Percentiles rank a stretch among this genome's conserved stretches.
Conservation (phyloP, 2,797 vertebrate species). For the Fundulus diaphanus region DNA sequence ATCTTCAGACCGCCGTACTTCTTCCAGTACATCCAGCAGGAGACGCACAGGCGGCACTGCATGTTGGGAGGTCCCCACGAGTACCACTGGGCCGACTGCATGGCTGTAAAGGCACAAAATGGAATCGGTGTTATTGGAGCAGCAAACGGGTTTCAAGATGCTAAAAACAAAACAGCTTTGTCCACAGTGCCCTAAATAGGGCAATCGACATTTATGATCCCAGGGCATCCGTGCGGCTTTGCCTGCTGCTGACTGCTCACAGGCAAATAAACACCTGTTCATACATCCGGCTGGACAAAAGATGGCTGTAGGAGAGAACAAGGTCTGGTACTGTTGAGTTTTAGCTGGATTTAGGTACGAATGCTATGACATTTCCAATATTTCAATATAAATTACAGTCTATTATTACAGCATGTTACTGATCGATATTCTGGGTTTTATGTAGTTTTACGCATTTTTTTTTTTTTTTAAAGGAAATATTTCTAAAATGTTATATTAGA, state of each 20-base stretch:
- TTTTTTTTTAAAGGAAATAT: no score
- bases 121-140: conserved; percentile 32
- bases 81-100: conserved; percentile 97
- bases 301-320: background rate
- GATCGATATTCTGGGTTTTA: no score
- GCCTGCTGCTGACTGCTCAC: conserved; percentile 5
- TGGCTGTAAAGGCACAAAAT: conserved; percentile 78
- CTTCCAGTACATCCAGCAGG: conserved; percentile 99
- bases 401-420: no score
- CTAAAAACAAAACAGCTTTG: conserved; percentile 19
- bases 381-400: no score
- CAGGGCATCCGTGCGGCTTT: background rate
- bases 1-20: conserved; percentile 98
- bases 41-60: conserved; percentile 95
- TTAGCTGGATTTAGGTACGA: background rate
- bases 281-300: background rate
- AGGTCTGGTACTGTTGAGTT: background rate
- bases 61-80: conserved; percentile 98
- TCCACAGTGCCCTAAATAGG: conserved; percentile 17
- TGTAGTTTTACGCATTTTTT: no score
- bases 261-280: background rate
- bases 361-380: no score
- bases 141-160: conserved; percentile 23
- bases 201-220: conserved; percentile 25
- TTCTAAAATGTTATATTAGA: background rate